These are phyloP conservation scores for Cremastinae sp. DNA, from an alignment of 2,888 invertebrate species.

Conservation along the genomic window DNA sequence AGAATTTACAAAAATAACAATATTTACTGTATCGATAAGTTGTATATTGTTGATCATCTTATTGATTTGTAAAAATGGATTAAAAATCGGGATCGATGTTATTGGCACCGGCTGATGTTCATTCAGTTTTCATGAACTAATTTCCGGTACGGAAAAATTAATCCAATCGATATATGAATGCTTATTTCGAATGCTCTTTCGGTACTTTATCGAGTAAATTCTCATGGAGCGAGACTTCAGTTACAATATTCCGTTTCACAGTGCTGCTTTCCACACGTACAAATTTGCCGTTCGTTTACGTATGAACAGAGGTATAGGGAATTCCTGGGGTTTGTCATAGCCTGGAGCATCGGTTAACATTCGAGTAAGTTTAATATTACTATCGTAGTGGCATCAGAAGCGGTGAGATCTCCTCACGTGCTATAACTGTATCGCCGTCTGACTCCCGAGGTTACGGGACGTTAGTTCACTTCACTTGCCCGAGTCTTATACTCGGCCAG, in stretches of 20 bases:
- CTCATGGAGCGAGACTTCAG: background rate
- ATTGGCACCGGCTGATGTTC: no score
- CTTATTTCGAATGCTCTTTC: background rate
- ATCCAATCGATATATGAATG: background rate
- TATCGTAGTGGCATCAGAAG: slow-evolving; percentile 70
- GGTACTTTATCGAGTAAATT: background rate
- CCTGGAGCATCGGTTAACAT: slow-evolving; percentile 66
- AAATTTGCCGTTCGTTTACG: slow-evolving; percentile 12
- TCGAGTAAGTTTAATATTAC: slow-evolving; percentile 72
- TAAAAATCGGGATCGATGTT: no score
- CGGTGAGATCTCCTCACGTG: background rate
- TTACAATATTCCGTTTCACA: background rate
- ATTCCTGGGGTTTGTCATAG: slow-evolving; percentile 49
- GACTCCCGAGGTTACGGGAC: slow-evolving; percentile 33
- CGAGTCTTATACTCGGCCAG: slow-evolving; percentile 15
- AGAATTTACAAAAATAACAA: no score
- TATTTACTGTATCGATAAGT: no score
- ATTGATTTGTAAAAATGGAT: slow-evolving; percentile 6
- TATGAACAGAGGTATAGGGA: slow-evolving; percentile 49
- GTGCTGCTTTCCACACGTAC: background rate
- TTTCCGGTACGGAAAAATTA: no score
- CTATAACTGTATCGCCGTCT: slow-evolving; percentile 16
- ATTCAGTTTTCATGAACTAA: no score
- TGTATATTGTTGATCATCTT: no score
- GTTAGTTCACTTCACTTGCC: slow-evolving; percentile 32